Evolutionary conservation across 2,113 vertebrate species (phyloP), one percentile per base, ranked within the genome.

Genomic region (Pelusios castaneus): DNA sequence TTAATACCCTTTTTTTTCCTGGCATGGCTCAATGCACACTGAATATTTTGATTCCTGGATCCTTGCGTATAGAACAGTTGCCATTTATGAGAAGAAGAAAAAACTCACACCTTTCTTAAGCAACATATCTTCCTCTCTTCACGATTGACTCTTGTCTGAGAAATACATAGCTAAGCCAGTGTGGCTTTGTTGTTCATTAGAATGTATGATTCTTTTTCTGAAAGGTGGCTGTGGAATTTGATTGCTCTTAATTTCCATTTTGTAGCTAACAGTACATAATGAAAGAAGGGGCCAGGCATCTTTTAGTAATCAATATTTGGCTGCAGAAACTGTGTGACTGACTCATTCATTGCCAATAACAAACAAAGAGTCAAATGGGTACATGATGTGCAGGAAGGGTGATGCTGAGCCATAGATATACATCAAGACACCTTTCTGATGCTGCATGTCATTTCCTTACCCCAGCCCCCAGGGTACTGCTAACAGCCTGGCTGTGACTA

Each of bases 41-140:
- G 55, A 24, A 77, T 17, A 52, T 52, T 52, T 52, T 52, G 51
- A 52, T 52, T 52, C 49, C 49, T 49, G 49, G 9, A 8, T 4
- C 43, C 52, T 58, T 24, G 0, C 0, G 1, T 1, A 1, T 2
- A 1, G 29, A 22, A 10, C 41, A 58, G 55, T 9, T 47, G 1
- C 0, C 11, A 1, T 0, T 0, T 0, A 31, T 4, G 45, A 70
- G 19, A 54, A 29, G 19, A 41, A n/a, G 17, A 14, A 21, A 5
- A 4, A 14, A 24, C n/a, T 6, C 27, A 0, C 0, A 10, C 29
- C 0, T 1, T 1, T 77, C 24, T 47, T 38, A 51, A 13, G 16
- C 9, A 82, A 12, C 1, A 0, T 9, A 4, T 14, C 34, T 27
- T 22, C 55, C 43, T 79, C 52, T 73, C 43, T 67, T n/a, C 60